Base-by-base conservation (phyloP, 2,888 invertebrate genomes). In the Megalurothrips usitatus region DNA sequence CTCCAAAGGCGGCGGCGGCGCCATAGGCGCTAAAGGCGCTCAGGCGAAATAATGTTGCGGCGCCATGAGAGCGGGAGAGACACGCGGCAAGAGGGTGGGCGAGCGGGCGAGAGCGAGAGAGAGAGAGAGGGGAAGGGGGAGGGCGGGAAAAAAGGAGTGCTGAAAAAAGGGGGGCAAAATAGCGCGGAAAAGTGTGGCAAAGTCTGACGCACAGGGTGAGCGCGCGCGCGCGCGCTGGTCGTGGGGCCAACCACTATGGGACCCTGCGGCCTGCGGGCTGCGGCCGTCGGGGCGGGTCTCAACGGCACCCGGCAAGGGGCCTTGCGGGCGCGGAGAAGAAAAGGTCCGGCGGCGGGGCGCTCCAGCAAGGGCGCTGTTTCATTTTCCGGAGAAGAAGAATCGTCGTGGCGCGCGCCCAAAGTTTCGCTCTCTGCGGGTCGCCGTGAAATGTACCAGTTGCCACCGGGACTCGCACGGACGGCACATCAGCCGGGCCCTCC, bases 31-130 rank as follows among this genome's bases (percentile, higher is more conserved):
- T 26, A 75, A 75, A 75, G 23, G 68, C 68, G 68, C 26, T 26
- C 68, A 23, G 26, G 68, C 68, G 26, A 75, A 75, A 75, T 75
- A 75, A 75, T 75, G 68, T 75, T 75, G 58, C 17, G 58, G 6
- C 58, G 9, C 68, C 26, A 26, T 12, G 26, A 75, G 68, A 75
- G 19, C 17, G 19, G 58, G 58, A 19, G 58, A 19, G 58, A 58
- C 52, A 6, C 52, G 6, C 58, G 9, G 26, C 26, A 26, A 10
- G 26, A 75, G 68, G 26, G 19, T 6, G 19, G 58, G 58, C 6
- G 58, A 19, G 58, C 11, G 58, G 14, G 58, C 11, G 58, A 58
- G 11, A 17, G 19, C 11, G 17, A 58, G 58, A 58, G 58, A 58
- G 58, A 58, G 58, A 17, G 58, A 58, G 14, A 58, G 58, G 0